Evolutionary conservation across 2,888 invertebrate species (phyloP).

Genomic region (Microplitis manilae): DNA sequence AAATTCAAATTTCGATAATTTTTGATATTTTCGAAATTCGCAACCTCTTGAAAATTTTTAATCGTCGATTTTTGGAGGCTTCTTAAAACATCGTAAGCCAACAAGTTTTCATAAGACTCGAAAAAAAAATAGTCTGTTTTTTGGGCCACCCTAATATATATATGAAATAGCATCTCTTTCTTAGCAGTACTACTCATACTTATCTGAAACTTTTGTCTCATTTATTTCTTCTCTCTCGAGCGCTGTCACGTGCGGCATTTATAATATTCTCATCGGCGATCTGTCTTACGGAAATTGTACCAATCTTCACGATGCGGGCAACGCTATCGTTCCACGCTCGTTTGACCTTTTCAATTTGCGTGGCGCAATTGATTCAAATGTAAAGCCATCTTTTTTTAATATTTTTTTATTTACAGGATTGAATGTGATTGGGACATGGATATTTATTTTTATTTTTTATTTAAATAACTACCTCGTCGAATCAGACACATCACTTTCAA

Average conservation of each 20-base stretch:
- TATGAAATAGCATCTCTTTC: slow-evolving; percentile 9
- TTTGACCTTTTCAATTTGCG: slow-evolving; percentile 46
- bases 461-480: slow-evolving; percentile 5
- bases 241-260: slow-evolving; percentile 42
- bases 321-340: slow-evolving; percentile 45
- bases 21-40: no score
- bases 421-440: slow-evolving; percentile 28
- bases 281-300: slow-evolving; percentile 45
- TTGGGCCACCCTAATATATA: not conserved
- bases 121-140: no score
- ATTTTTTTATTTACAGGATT: slow-evolving; percentile 15
- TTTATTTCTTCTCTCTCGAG: not conserved
- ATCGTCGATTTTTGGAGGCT: no score
- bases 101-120: no score
- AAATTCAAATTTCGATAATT: no score
- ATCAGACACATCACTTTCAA: slow-evolving; percentile 15
- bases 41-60: no score
- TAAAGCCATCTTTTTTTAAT: slow-evolving; percentile 37
- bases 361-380: slow-evolving; percentile 46
- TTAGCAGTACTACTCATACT: slow-evolving; percentile 1
- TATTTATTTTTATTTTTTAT: slow-evolving; percentile 13
- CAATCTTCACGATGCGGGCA: slow-evolving; percentile 44
- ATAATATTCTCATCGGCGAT: slow-evolving; percentile 45
- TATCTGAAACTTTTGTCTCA: not conserved
- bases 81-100: no score